These are phyloP conservation scores for Dynastes grantii DNA, from an alignment of 2,888 invertebrate genomes.

Conservation along the genomic window DNA sequence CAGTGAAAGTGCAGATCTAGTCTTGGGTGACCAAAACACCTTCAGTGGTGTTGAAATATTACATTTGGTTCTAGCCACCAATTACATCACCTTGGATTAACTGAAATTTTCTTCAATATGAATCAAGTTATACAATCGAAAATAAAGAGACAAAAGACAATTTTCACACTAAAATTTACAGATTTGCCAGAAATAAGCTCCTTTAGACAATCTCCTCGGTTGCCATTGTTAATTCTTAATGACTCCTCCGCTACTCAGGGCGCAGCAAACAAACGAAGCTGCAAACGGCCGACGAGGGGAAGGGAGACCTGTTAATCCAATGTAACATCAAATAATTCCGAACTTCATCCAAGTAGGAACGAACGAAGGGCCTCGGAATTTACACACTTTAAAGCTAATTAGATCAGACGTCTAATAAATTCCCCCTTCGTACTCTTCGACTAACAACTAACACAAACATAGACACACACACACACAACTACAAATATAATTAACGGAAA, in stretches of 20 bases:
- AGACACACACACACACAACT: conserved; percentile 24
- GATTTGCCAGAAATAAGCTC: neutral
- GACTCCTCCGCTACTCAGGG: neutral
- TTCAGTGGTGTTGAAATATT: too few species aligned
- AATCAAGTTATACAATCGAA: too few species aligned
- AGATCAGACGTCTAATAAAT: conserved; percentile 44
- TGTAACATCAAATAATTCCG: conserved; percentile 34
- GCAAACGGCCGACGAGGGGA: neutral
- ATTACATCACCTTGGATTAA: too few species aligned
- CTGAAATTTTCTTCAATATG: too few species aligned
- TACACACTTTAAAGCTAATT: conserved; percentile 42
- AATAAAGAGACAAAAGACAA: too few species aligned
- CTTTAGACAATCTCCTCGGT: neutral
- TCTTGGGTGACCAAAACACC: too few species aligned
- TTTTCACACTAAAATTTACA: neutral
- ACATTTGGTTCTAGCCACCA: too few species aligned
- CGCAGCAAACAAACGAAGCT: neutral
- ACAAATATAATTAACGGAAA: conserved; percentile 48
- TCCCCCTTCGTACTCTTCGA: conserved; percentile 16
- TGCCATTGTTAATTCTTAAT: neutral
- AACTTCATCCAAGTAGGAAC: conserved; percentile 10
- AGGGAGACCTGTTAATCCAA: conserved; percentile 28
- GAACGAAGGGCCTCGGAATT: conserved; percentile 4
- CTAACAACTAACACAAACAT: conserved; percentile 47
- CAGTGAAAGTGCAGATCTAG: too few species aligned